Conservation (phyloP, 2,797 vertebrate species). For the Etheostoma nigrum region DNA sequence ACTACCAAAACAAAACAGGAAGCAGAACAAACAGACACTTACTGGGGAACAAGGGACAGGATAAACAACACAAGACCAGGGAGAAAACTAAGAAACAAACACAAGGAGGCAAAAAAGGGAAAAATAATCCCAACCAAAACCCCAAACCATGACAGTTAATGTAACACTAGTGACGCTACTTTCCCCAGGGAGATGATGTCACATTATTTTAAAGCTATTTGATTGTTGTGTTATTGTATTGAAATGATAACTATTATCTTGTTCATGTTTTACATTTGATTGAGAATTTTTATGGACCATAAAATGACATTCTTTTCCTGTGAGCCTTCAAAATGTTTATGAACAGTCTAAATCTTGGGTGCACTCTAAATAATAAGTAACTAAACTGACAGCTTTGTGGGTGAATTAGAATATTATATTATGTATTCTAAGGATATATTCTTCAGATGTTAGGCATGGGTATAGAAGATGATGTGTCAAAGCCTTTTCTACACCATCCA, state of each 20-base stretch:
- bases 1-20: too few relatives aligned
- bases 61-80: too few relatives aligned
- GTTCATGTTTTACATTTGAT: constrained; percentile 23
- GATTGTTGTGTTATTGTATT: constrained; percentile 4
- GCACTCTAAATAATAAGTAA: not conserved
- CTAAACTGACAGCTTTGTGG: not conserved
- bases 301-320: constrained; percentile 25
- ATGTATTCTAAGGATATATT: constrained; percentile 1
- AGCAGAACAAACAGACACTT: too few relatives aligned
- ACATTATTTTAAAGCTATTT: constrained; percentile 27
- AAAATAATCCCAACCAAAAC: too few relatives aligned
- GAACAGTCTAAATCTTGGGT: not conserved
- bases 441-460: not conserved
- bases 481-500: constrained; percentile 7
- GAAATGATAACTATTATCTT: constrained; percentile 3
- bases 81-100: too few relatives aligned
- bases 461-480: constrained; percentile 1
- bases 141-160: not conserved
- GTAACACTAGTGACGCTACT: not conserved
- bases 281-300: constrained; percentile 33
- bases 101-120: too few relatives aligned
- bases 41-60: too few relatives aligned
- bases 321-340: constrained; percentile 13
- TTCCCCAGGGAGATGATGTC: not conserved
- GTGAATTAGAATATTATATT: not conserved